phyloP scores from a whole-genome alignment of 2,888 invertebrate species.

The Nemoura dubitans region DNA sequence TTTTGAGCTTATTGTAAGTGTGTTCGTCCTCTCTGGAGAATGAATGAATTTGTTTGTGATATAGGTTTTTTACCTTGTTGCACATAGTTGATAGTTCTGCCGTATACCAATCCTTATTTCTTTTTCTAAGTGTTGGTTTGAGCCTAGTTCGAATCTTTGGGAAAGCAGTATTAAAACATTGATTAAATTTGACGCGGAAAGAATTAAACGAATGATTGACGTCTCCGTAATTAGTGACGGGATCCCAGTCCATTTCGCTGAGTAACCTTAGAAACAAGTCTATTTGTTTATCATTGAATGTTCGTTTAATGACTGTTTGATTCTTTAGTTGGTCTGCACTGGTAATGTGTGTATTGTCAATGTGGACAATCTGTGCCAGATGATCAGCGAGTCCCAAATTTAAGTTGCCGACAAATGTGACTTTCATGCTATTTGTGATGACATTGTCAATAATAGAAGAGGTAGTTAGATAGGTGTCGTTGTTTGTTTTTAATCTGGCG shows the following conservation, averaged over 20 bases:
- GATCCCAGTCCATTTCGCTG: neutral
- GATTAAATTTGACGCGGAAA: neutral
- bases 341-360: neutral
- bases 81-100: neutral
- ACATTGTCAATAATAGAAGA: neutral
- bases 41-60: too few relatives aligned
- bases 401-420: neutral
- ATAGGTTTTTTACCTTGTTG: neutral
- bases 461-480: neutral
- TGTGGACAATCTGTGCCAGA: neutral
- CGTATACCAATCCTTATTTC: neutral
- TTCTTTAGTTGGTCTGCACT: neutral
- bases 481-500: neutral
- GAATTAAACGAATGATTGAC: neutral
- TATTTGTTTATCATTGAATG: neutral
- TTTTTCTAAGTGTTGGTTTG: neutral
- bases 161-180: too few relatives aligned
- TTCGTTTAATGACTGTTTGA: neutral
- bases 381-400: neutral
- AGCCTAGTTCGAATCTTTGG: neutral
- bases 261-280: neutral
- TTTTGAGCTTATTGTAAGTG: too few relatives aligned
- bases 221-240: neutral
- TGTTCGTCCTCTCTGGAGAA: too few relatives aligned
- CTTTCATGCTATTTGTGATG: neutral